These are phyloP conservation scores for Phataginus tricuspis DNA, from an alignment of 2,797 vertebrate genomes.

Conservation along the genomic window DNA sequence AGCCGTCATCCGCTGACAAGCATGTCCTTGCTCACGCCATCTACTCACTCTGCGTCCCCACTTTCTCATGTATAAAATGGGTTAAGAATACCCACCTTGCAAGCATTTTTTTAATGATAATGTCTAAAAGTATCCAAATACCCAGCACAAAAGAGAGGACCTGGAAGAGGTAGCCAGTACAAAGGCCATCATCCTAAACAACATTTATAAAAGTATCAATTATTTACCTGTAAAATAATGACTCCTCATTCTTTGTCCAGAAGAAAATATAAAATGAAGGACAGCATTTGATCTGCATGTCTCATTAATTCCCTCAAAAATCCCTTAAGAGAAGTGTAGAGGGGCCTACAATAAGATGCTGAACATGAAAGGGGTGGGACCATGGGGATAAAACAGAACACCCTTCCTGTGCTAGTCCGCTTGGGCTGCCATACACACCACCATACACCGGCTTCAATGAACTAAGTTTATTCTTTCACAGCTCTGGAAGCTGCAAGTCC, in stretches of 20 bases:
- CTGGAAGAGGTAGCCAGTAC: neutral
- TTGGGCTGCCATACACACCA: accelerated
- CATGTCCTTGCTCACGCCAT: accelerated
- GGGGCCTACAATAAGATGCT: neutral
- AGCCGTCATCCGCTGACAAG: accelerated
- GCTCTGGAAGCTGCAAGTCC: neutral
- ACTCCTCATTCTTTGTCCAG: neutral
- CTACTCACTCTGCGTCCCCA: neutral
- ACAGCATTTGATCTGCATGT: neutral
- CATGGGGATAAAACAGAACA: neutral
- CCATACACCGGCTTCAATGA: neutral
- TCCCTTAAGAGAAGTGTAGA: neutral
- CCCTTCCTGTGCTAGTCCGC: accelerated
- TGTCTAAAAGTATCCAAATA: neutral
- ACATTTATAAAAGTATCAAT: neutral
- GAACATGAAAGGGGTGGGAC: neutral
- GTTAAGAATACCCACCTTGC: neutral
- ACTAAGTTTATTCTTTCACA: accelerated
- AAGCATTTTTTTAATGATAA: neutral
- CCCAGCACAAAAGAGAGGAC: neutral
- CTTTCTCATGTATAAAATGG: neutral
- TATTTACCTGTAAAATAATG: neutral
- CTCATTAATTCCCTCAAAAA: neutral
- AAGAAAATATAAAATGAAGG: neutral
- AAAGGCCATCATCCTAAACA: accelerated